phyloP scores from a whole-genome alignment of 1,140 invertebrate species.

The Meloidogyne floridensis region DNA sequence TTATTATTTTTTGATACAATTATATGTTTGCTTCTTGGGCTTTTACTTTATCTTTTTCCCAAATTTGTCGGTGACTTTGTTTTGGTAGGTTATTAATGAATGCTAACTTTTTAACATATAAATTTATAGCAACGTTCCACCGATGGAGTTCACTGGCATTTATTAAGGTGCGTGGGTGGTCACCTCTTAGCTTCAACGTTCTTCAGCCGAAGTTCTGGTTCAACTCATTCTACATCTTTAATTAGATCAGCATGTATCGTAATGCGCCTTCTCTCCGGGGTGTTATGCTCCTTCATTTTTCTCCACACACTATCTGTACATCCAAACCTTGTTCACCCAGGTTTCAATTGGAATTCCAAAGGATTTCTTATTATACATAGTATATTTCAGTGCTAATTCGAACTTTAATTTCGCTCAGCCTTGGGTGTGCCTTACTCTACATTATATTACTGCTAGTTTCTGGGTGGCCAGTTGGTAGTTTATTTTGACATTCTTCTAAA shows the following conservation, averaged over 20 bases:
- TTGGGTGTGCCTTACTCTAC: constrained; percentile 45
- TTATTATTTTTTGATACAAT: neutral
- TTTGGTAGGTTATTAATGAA: constrained; percentile 51
- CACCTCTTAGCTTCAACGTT: constrained; percentile 57
- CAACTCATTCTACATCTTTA: constrained; percentile 40
- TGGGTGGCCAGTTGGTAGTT: constrained; percentile 49
- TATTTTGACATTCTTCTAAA: neutral
- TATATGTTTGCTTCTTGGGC: neutral
- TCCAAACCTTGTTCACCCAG: constrained; percentile 42
- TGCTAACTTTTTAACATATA: constrained; percentile 7
- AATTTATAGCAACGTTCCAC: constrained; percentile 49
- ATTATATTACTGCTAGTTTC: constrained; percentile 40
- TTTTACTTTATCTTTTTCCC: neutral
- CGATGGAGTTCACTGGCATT: constrained; percentile 66
- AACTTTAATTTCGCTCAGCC: constrained; percentile 46
- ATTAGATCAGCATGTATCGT: constrained; percentile 56
- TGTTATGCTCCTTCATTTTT: constrained; percentile 52
- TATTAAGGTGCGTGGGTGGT: constrained; percentile 61
- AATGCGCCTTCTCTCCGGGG: constrained; percentile 50
- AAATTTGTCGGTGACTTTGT: constrained; percentile 53
- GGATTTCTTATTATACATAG: neutral
- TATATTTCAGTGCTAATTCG: constrained; percentile 40
- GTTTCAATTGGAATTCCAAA: neutral
- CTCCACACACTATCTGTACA: constrained; percentile 54
- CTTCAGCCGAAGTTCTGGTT: constrained; percentile 49